phyloP scores from a whole-genome alignment of 2,888 invertebrate species.

The Glyphotaelius pellucidus region DNA sequence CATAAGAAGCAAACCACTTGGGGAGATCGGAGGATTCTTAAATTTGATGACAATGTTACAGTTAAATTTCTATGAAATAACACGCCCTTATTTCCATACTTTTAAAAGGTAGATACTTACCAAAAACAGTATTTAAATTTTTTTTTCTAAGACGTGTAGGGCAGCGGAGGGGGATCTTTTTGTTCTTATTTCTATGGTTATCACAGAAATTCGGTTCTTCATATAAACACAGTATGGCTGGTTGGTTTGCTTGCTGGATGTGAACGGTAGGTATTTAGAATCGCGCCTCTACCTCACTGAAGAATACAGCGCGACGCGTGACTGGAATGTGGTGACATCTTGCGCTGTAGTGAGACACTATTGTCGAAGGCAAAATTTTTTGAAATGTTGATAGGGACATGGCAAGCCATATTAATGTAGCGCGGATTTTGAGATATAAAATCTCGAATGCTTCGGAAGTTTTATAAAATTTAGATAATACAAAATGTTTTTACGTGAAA shows the following conservation, averaged over 20 bases:
- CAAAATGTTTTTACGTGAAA: not conserved
- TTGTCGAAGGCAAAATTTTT: not conserved
- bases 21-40: too few species aligned
- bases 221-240: not conserved
- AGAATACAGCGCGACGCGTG: not conserved
- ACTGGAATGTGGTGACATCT: constrained; percentile 30
- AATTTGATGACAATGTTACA: too few species aligned
- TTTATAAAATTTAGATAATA: not conserved
- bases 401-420: not conserved
- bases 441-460: not conserved
- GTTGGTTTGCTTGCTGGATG: not conserved
- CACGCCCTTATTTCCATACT: too few species aligned
- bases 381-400: not conserved
- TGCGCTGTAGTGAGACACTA: constrained; percentile 5
- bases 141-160: not conserved
- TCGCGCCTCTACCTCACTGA: not conserved
- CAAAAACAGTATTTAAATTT: too few species aligned
- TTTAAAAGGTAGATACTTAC: too few species aligned
- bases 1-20: too few species aligned
- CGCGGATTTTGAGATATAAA: not conserved
- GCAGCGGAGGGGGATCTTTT: not conserved
- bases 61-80: too few species aligned
- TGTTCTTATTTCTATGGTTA: not conserved
- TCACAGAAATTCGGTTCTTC: not conserved
- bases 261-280: constrained; percentile 37